Evolutionary conservation across 2,113 vertebrate genomes (phyloP).

Genomic region (Ophiodon elongatus): DNA sequence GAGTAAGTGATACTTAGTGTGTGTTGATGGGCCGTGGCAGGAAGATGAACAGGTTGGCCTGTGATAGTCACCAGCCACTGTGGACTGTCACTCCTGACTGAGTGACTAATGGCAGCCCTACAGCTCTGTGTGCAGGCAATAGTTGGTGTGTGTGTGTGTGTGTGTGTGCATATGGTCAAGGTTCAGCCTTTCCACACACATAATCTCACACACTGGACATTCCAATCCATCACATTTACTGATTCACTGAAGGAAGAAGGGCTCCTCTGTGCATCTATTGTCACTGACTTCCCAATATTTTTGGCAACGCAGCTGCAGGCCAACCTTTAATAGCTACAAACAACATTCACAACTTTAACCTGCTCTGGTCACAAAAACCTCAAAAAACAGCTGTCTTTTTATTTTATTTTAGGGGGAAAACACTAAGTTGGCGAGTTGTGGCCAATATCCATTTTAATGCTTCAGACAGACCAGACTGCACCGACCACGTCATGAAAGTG

Average conservation of each 20-base stretch:
- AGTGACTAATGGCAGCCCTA: conserved; percentile 44
- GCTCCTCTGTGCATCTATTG: conserved; percentile 3
- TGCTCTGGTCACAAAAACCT: not conserved
- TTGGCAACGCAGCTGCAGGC: not conserved
- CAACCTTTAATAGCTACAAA: not conserved
- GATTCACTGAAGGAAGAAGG: conserved; percentile 40
- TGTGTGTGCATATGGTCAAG: conserved; percentile 31
- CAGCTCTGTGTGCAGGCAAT: not conserved
- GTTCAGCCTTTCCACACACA: conserved; percentile 9
- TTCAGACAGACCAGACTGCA: not conserved
- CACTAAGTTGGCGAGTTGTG: not conserved
- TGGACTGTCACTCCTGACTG: conserved; percentile 50
- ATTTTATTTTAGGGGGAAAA: no score
- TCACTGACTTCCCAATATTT: not conserved
- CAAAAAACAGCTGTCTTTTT: no score
- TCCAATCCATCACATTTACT: conserved; percentile 63
- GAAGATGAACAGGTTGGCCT: conserved; percentile 54
- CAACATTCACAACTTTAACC: not conserved
- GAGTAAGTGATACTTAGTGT: conserved; percentile 43
- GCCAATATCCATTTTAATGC: no score
- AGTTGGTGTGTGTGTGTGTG: not conserved
- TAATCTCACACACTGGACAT: conserved; percentile 17
- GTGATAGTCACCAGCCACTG: conserved; percentile 36
- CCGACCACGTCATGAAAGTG: not conserved
- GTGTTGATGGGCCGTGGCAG: conserved; percentile 53